Evolutionary conservation across 1,140 invertebrate genomes (phyloP).

Genomic region (Leucophenga varia): DNA sequence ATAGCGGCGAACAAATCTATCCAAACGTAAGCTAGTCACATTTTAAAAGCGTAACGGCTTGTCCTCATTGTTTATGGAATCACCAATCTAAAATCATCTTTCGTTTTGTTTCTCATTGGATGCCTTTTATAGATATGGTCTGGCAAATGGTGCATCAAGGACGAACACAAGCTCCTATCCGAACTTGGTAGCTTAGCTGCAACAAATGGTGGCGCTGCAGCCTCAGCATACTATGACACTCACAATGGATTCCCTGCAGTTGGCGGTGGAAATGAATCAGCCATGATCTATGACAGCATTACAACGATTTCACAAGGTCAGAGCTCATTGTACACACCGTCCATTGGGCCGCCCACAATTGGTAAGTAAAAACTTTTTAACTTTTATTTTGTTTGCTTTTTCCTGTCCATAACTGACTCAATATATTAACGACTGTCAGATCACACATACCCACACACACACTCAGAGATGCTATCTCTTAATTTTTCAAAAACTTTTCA

Average conservation of each 20-base stretch:
- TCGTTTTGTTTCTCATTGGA: too few relatives aligned
- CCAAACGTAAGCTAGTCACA: slow-evolving; percentile 73
- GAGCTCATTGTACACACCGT: slow-evolving; percentile 73
- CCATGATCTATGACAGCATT: slow-evolving; percentile 70
- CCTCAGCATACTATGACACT: slow-evolving; percentile 63
- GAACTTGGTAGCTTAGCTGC: slow-evolving; percentile 69
- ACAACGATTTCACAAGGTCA: slow-evolving; percentile 73
- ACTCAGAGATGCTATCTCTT: too few relatives aligned
- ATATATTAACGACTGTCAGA: too few relatives aligned
- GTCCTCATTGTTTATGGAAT: not conserved
- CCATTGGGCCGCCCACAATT: slow-evolving; percentile 68
- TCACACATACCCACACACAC: too few relatives aligned
- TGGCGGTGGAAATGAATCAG: slow-evolving; percentile 27
- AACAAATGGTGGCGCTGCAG: slow-evolving; percentile 32
- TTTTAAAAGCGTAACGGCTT: not conserved
- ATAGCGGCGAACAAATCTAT: slow-evolving; percentile 87
- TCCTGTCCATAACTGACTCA: too few relatives aligned
- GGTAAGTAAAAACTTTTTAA: slow-evolving; percentile 66
- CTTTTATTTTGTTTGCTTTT: too few relatives aligned
- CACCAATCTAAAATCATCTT: not conserved
- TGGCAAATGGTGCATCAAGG: slow-evolving; percentile 84
- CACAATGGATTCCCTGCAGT: slow-evolving; percentile 64
- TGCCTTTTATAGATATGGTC: slow-evolving; percentile 73
- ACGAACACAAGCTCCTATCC: slow-evolving; percentile 81
- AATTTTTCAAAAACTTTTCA: too few relatives aligned